Evolutionary conservation across 2,797 vertebrate species (phyloP).

Genomic region (Pangasius larnaudii): DNA sequence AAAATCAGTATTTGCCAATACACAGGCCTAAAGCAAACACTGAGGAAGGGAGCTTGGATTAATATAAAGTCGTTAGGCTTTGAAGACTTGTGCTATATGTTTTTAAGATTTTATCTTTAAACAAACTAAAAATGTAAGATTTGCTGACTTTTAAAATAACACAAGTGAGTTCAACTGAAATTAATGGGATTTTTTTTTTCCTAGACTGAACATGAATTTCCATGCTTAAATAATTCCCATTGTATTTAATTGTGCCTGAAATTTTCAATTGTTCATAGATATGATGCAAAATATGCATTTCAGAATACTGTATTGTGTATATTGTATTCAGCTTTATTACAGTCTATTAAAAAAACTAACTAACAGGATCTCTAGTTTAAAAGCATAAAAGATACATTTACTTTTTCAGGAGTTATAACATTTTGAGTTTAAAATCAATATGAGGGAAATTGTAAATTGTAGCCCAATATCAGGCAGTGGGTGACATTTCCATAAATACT

Average conservation of each 20-base stretch:
- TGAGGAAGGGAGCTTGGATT: background rate
- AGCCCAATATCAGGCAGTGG: background rate
- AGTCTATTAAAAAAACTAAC: no score
- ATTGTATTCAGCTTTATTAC: background rate
- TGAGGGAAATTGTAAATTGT: background rate
- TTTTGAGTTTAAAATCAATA: background rate
- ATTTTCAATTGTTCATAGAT: background rate
- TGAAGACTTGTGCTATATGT: background rate
- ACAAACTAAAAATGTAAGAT: background rate
- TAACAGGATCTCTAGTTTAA: background rate
- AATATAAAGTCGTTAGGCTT: background rate
- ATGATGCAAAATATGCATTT: background rate
- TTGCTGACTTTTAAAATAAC: background rate
- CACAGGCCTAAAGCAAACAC: background rate
- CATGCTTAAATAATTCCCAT: background rate
- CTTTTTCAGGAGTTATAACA: background rate
- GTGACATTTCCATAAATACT: background rate
- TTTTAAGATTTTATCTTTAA: background rate
- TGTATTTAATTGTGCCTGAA: background rate
- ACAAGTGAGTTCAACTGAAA: background rate
- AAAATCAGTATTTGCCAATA: background rate
- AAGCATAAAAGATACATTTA: background rate
- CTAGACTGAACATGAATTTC: background rate
- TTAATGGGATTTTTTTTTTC: background rate
- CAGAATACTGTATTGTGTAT: background rate